A percentile compares a stretch with the other conserved stretches of the same genome.
These are phyloP conservation scores for Drosophila ironensis DNA, from an alignment of 1,140 invertebrate genomes.

Conservation along the genomic window DNA sequence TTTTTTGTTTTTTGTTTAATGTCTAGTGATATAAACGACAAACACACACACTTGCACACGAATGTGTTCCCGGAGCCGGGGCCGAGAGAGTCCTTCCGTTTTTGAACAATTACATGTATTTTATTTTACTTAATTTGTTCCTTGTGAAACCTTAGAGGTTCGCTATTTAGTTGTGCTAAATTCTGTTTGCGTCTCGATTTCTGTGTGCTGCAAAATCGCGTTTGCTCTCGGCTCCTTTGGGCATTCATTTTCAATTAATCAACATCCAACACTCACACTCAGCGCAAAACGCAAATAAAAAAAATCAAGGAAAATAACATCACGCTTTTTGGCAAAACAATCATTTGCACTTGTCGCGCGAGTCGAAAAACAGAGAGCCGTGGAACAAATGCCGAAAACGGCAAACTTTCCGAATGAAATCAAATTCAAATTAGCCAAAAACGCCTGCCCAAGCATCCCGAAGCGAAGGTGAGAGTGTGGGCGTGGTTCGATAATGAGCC, in stretches of 20 bases:
- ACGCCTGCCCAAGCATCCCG: constrained; percentile 4
- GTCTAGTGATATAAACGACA: constrained; percentile 59
- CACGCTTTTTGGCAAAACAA: constrained; percentile 6
- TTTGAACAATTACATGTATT: constrained; percentile 2
- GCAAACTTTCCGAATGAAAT: constrained; percentile 68
- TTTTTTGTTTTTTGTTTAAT: constrained; percentile 27
- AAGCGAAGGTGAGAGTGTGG: no score
- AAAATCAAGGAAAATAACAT: neutral
- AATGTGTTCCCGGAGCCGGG: constrained; percentile 1
- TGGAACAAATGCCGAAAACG: no score
- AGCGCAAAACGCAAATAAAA: neutral
- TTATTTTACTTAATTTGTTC: constrained; percentile 9
- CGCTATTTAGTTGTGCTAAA: constrained; percentile 10
- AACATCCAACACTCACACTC: neutral
- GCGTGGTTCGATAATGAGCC: constrained; percentile 34
- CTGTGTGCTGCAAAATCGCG: neutral
- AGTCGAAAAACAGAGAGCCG: constrained; percentile 18
- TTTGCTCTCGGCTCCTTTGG: neutral
- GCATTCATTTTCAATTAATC: constrained; percentile 16
- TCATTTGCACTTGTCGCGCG: constrained; percentile 40
- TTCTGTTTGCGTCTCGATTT: neutral
- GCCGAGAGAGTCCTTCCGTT: neutral
- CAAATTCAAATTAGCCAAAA: constrained; percentile 71
- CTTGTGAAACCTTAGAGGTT: constrained; percentile 44
- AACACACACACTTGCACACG: neutral